Evolutionary conservation across 2,888 invertebrate species (phyloP).

Genomic region (Hypselothyrea guttata): DNA sequence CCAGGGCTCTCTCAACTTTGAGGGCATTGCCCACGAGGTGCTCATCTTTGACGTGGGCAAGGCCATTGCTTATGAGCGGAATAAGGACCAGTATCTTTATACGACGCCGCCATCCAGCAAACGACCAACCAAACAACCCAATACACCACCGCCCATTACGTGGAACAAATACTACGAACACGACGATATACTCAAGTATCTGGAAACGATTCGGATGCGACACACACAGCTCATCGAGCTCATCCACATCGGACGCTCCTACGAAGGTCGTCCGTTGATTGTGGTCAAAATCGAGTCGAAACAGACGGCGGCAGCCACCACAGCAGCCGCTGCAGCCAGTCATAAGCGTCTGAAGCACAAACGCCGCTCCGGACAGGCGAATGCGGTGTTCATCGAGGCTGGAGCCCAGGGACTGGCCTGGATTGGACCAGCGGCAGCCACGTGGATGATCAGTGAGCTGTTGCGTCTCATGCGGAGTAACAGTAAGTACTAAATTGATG

Average conservation of each 20-base stretch:
- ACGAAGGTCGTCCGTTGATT: slow-evolving; percentile 87
- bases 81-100: slow-evolving; percentile 83
- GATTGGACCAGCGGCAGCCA: slow-evolving; percentile 90
- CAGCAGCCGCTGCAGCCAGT: slow-evolving; percentile 52
- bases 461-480: slow-evolving; percentile 85
- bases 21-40: slow-evolving; percentile 86
- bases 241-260: slow-evolving; percentile 88
- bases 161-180: slow-evolving; percentile 89
- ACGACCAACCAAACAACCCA: slow-evolving; percentile 42
- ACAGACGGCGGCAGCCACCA: slow-evolving; percentile 60
- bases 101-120: slow-evolving; percentile 38
- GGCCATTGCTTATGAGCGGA: slow-evolving; percentile 87
- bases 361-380: slow-evolving; percentile 85
- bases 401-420: slow-evolving; percentile 90
- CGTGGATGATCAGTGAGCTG: slow-evolving; percentile 87
- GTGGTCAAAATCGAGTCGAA: slow-evolving; percentile 86
- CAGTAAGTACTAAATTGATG: slow-evolving; percentile 81
- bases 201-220: slow-evolving; percentile 86
- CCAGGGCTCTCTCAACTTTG: slow-evolving; percentile 84
- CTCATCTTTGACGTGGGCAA: slow-evolving; percentile 89
- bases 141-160: slow-evolving; percentile 83
- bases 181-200: slow-evolving; percentile 87
- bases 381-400: slow-evolving; percentile 91
- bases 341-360: slow-evolving; percentile 72
- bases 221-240: slow-evolving; percentile 87